Evolutionary conservation across 2,888 invertebrate genomes (phyloP).

Genomic region (Hofmannophila pseudospretella): DNA sequence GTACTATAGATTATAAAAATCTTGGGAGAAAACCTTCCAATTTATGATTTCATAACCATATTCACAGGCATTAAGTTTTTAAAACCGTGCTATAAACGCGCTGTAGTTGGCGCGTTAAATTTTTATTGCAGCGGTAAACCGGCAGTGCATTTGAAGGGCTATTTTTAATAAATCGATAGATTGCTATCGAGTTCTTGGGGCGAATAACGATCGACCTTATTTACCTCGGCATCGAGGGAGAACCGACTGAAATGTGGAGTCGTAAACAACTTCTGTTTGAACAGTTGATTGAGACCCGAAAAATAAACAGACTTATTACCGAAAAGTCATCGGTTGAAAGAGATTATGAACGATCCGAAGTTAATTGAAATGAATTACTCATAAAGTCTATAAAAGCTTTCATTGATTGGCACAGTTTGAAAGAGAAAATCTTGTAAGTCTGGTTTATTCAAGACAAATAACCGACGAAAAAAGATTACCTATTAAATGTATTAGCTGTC

Average conservation of each 20-base stretch:
- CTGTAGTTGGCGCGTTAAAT: constrained; percentile 6
- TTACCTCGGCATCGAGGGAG: constrained; percentile 20
- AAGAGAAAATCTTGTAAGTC: not conserved
- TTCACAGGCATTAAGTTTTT: not conserved
- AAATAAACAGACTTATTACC: constrained; percentile 7
- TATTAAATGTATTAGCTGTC: too few relatives aligned
- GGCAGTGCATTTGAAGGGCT: constrained; percentile 27
- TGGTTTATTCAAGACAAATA: too few relatives aligned
- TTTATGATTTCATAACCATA: not conserved
- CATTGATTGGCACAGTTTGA: not conserved
- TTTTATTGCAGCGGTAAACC: constrained; percentile 20
- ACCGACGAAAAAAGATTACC: too few relatives aligned
- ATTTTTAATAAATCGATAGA: constrained; percentile 45
- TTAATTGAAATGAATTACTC: not conserved
- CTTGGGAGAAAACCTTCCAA: not conserved
- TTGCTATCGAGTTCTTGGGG: constrained; percentile 25
- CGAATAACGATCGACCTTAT: constrained; percentile 22
- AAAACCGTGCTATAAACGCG: not conserved
- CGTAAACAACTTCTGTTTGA: constrained; percentile 19
- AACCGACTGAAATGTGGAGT: constrained; percentile 17
- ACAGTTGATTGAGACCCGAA: constrained; percentile 23
- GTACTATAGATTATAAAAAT: not conserved
- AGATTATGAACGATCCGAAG: not conserved
- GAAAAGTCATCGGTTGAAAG: constrained; percentile 9
- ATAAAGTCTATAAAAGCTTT: not conserved